A percentile compares a stretch with the other conserved stretches of the same genome.
Evolutionary conservation across 2,888 invertebrate species (phyloP).

Genomic region (Colletes collaris): DNA sequence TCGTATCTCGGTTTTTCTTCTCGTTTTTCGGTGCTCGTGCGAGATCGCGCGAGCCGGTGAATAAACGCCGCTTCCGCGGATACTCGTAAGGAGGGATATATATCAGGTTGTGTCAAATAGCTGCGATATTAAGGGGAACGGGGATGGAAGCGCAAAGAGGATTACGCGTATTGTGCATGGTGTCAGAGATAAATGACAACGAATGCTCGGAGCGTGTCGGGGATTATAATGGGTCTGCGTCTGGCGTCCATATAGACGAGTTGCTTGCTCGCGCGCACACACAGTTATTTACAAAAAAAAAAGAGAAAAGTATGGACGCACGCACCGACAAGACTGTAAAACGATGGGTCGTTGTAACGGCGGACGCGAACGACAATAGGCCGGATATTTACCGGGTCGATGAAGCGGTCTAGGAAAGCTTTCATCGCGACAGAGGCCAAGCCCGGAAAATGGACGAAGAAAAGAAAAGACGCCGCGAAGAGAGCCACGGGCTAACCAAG

Average conservation of each 20-base stretch:
- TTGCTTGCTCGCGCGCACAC: slow-evolving; percentile 6
- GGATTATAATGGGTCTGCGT: slow-evolving; percentile 61
- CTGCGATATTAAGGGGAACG: slow-evolving; percentile 59
- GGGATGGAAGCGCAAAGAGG: slow-evolving; percentile 65
- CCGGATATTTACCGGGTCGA: not conserved
- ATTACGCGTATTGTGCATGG: slow-evolving; percentile 68
- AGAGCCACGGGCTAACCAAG: too few relatives aligned
- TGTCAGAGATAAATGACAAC: slow-evolving; percentile 71
- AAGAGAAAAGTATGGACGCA: not conserved
- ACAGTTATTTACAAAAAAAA: slow-evolving; percentile 38
- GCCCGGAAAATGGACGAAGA: too few relatives aligned
- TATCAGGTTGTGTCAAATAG: slow-evolving; percentile 61
- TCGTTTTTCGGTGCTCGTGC: too few relatives aligned
- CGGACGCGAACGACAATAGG: not conserved
- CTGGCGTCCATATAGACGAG: slow-evolving; percentile 56
- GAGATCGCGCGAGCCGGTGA: not conserved
- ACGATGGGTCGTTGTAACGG: slow-evolving; percentile 1
- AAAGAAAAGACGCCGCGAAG: not conserved
- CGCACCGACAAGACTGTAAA: slow-evolving; percentile 1
- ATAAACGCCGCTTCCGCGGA: slow-evolving; percentile 16
- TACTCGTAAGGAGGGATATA: slow-evolving; percentile 37
- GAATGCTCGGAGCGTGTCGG: slow-evolving; percentile 65
- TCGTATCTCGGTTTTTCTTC: not conserved
- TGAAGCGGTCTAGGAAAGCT: not conserved
- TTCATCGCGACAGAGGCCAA: not conserved